These are phyloP conservation scores for Micronycteris hirsuta DNA, from an alignment of 2,113 vertebrate species.

Conservation along the genomic window DNA sequence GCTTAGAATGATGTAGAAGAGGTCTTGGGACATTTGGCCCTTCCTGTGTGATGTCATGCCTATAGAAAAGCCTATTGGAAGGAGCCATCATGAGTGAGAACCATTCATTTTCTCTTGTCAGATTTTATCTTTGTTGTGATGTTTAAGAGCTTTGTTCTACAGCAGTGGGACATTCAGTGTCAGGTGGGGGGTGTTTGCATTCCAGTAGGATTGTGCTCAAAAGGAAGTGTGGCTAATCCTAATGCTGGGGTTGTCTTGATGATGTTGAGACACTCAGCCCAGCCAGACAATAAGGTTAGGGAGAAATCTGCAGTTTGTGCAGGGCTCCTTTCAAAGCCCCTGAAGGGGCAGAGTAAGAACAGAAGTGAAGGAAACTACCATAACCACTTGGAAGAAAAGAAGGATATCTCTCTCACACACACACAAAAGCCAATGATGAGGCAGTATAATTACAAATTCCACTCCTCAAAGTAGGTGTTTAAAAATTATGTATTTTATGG, in stretches of 20 bases:
- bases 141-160: conserved; percentile 37
- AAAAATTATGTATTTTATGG: neutral
- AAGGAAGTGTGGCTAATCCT: conserved; percentile 58
- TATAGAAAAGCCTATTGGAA: conserved; percentile 51
- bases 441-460: neutral
- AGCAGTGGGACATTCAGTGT: neutral
- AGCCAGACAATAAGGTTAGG: neutral
- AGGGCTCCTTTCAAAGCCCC: neutral
- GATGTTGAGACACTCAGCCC: conserved; percentile 43
- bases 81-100: neutral
- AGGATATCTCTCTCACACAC: neutral
- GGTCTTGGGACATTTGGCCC: neutral
- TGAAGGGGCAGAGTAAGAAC: neutral
- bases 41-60: conserved; percentile 47
- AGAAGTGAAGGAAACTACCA: neutral
- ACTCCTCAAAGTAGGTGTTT: neutral
- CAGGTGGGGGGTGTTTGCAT: neutral
- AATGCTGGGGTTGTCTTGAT: conserved; percentile 56
- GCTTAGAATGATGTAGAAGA: neutral
- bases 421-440: neutral
- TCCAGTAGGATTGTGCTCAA: conserved; percentile 42
- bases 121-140: conserved; percentile 59
- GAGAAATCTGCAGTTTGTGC: neutral
- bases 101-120: conserved; percentile 66
- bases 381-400: neutral